Conservation (phyloP, 1,140 invertebrate genomes). For the Brachystomella parvula region DNA sequence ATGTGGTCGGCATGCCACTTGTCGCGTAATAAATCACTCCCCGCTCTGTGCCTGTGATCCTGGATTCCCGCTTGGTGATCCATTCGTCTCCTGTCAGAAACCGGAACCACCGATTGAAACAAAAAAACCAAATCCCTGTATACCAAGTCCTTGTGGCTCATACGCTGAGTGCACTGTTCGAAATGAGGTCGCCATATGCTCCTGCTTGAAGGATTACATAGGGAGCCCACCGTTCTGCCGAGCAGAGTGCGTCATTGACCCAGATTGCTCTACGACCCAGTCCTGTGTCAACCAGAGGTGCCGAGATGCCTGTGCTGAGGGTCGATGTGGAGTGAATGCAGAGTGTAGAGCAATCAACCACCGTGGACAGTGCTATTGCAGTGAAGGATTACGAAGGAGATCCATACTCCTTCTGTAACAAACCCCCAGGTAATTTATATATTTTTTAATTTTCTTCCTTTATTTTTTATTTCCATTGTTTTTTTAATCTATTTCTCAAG, state of each 20-base stretch:
- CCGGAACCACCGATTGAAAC: too few relatives aligned
- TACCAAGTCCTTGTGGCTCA: slow-evolving; percentile 50
- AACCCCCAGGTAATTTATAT: not conserved
- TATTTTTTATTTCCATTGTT: too few relatives aligned
- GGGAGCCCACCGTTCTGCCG: slow-evolving; percentile 46
- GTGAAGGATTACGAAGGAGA: slow-evolving; percentile 59
- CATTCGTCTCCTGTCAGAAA: slow-evolving; percentile 61
- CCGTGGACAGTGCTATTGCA: slow-evolving; percentile 52
- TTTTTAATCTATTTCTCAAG: too few relatives aligned
- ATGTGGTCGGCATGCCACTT: slow-evolving; percentile 66
- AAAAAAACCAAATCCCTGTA: slow-evolving; percentile 49
- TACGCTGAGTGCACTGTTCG: slow-evolving; percentile 52
- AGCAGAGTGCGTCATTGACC: slow-evolving; percentile 31
- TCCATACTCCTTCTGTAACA: slow-evolving; percentile 57
- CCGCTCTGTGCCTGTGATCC: slow-evolving; percentile 62
- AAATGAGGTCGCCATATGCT: slow-evolving; percentile 46
- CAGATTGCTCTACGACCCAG: slow-evolving; percentile 33
- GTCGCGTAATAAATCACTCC: slow-evolving; percentile 65
- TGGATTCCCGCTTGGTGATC: slow-evolving; percentile 43
- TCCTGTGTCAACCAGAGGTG: slow-evolving; percentile 63
- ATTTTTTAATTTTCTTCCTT: too few relatives aligned
- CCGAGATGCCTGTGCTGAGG: slow-evolving; percentile 58
- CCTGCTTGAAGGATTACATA: slow-evolving; percentile 39
- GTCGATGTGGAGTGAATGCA: slow-evolving; percentile 61
- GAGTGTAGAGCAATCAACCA: slow-evolving; percentile 60